phyloP scores from a whole-genome alignment of 2,888 invertebrate genomes.

The Eurytoma adleriae region DNA sequence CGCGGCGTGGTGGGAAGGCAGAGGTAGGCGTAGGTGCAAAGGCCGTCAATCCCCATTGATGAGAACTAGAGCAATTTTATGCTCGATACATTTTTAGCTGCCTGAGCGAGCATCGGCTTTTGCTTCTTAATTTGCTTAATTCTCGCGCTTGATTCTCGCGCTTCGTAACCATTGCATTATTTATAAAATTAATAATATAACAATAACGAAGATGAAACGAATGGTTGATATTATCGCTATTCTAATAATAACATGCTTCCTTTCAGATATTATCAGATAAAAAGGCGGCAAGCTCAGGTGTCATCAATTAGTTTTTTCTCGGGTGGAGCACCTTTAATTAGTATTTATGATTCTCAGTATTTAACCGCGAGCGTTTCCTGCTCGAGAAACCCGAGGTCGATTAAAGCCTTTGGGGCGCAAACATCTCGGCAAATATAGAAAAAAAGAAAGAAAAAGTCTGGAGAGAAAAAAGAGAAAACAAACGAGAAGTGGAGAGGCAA shows the following conservation, averaged over 20 bases:
- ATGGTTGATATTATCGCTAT: no score
- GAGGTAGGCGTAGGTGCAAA: no score
- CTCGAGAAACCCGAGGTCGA: no score
- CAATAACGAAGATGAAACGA: no score
- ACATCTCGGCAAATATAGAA: no score
- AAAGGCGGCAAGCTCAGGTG: background rate
- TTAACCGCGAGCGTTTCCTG: background rate
- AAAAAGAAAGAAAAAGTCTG: background rate
- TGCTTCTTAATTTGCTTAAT: no score
- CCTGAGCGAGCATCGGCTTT: slow-evolving; percentile 30
- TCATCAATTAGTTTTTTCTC: background rate
- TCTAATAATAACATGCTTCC: no score
- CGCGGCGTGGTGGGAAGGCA: no score
- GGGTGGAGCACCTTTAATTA: background rate
- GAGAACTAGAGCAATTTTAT: slow-evolving; percentile 71
- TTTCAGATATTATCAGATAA: no score
- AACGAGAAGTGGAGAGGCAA: background rate
- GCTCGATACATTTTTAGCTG: slow-evolving; percentile 65
- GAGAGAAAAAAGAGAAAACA: background rate
- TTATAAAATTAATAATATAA: no score
- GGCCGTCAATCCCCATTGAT: slow-evolving; percentile 7
- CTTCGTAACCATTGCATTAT: no score
- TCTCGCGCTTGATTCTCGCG: background rate
- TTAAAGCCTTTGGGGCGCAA: no score
- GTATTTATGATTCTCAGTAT: background rate